Percentiles rank a stretch among this genome's conserved stretches.
These are phyloP conservation scores for Heliconius melpomene DNA, from an alignment of 1,140 invertebrate species.

Conservation along the genomic window DNA sequence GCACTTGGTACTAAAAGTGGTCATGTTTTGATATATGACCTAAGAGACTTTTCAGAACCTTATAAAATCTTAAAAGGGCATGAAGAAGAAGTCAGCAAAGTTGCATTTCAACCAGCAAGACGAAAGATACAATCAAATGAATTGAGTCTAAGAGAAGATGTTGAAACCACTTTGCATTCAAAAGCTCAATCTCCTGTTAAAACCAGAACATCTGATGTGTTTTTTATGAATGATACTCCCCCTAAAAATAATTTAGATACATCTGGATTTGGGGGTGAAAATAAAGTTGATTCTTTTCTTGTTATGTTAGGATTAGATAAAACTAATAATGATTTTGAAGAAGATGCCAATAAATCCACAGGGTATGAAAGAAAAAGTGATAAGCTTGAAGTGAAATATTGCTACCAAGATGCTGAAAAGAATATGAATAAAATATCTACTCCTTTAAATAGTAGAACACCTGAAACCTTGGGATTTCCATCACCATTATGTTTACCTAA, in stretches of 20 bases:
- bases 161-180: slow-evolving; percentile 49
- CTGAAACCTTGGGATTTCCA: slow-evolving; percentile 58
- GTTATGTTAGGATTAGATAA: slow-evolving; percentile 71
- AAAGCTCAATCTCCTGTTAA: slow-evolving; percentile 57
- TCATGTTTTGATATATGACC: slow-evolving; percentile 70
- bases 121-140: slow-evolving; percentile 64
- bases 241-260: slow-evolving; percentile 54
- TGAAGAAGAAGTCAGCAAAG: slow-evolving; percentile 64
- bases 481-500: slow-evolving; percentile 62
- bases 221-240: slow-evolving; percentile 63
- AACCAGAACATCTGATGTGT: slow-evolving; percentile 67
- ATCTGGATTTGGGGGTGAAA: slow-evolving; percentile 45
- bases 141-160: slow-evolving; percentile 70
- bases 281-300: slow-evolving; percentile 71
- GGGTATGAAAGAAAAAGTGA: slow-evolving; percentile 62
- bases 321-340: slow-evolving; percentile 59
- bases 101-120: slow-evolving; percentile 70
- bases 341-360: slow-evolving; percentile 55
- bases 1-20: slow-evolving; percentile 76
- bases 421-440: slow-evolving; percentile 73
- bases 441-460: slow-evolving; percentile 56
- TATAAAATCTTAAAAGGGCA: slow-evolving; percentile 68
- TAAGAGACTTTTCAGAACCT: slow-evolving; percentile 68
- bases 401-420: slow-evolving; percentile 62
- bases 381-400: slow-evolving; percentile 55